These are phyloP conservation scores for Drosophila insularis DNA, from an alignment of 1,140 invertebrate species.

Conservation along the genomic window DNA sequence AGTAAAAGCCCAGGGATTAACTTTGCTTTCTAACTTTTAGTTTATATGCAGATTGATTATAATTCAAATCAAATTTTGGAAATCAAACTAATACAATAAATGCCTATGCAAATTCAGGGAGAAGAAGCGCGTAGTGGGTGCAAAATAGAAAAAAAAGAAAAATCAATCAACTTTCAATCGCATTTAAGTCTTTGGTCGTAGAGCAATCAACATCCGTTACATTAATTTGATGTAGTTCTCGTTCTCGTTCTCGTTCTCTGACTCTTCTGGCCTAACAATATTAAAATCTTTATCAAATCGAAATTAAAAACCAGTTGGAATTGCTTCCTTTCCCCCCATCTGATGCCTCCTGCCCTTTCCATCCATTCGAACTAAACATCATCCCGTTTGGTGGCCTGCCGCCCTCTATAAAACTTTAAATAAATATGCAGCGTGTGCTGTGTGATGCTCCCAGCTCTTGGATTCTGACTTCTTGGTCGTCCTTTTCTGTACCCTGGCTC, in stretches of 20 bases:
- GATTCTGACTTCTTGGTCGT: slow-evolving; percentile 14
- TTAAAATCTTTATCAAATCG: slow-evolving; percentile 79
- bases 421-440: slow-evolving; percentile 74
- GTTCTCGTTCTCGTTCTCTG: slow-evolving; percentile 16
- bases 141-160: slow-evolving; percentile 39
- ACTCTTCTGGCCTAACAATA: slow-evolving; percentile 51
- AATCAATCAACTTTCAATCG: slow-evolving; percentile 59
- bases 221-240: slow-evolving; percentile 69
- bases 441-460: neutral
- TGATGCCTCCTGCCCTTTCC: neutral
- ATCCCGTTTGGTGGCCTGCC: slow-evolving; percentile 46
- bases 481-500: slow-evolving; percentile 18
- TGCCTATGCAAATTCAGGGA: neutral
- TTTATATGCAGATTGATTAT: neutral
- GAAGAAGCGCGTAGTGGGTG: neutral
- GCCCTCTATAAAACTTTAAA: slow-evolving; percentile 74
- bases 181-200: slow-evolving; percentile 39
- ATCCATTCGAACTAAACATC: slow-evolving; percentile 17
- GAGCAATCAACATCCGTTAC: slow-evolving; percentile 72
- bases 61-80: neutral
- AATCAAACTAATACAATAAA: neutral
- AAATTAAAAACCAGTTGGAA: slow-evolving; percentile 77
- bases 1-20: neutral
- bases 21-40: neutral
- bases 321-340: slow-evolving; percentile 55